A percentile compares a stretch with the other conserved stretches of the same genome.
Conservation (phyloP, 2,113 vertebrate species). For the Zapornia atra region DNA sequence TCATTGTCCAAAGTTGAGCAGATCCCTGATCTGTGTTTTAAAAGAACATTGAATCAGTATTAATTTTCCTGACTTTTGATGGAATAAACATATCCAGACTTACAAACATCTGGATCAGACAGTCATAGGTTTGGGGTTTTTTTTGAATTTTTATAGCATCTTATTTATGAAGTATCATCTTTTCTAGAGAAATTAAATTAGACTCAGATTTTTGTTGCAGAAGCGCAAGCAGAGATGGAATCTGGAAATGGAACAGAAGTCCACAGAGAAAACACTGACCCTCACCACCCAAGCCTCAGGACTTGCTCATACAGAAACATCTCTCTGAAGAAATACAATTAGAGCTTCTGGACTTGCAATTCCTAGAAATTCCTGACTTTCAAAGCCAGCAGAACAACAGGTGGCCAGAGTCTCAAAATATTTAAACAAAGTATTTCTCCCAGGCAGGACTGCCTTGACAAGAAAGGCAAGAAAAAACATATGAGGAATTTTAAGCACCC, state of each 20-base stretch:
- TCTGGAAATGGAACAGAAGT: background rate
- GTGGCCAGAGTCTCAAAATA: background rate
- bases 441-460: conserved; percentile 3
- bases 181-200: background rate
- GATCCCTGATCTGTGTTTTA: background rate
- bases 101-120: background rate
- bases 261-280: background rate
- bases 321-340: background rate
- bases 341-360: background rate
- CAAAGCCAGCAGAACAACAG: background rate
- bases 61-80: background rate
- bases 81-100: background rate
- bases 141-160: background rate
- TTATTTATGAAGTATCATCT: background rate
- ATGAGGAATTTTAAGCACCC: conserved; percentile 33
- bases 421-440: conserved; percentile 5
- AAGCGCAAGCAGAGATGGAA: background rate
- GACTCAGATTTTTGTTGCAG: background rate
- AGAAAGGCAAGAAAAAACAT: background rate
- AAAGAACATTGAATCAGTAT: background rate
- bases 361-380: conserved; percentile 24
- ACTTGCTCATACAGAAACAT: background rate
- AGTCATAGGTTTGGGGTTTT: rapidly evolving
- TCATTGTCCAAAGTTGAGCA: background rate
- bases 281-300: background rate